Evolutionary conservation across 2,888 invertebrate species (phyloP).

Genomic region (Aphrophora alni): DNA sequence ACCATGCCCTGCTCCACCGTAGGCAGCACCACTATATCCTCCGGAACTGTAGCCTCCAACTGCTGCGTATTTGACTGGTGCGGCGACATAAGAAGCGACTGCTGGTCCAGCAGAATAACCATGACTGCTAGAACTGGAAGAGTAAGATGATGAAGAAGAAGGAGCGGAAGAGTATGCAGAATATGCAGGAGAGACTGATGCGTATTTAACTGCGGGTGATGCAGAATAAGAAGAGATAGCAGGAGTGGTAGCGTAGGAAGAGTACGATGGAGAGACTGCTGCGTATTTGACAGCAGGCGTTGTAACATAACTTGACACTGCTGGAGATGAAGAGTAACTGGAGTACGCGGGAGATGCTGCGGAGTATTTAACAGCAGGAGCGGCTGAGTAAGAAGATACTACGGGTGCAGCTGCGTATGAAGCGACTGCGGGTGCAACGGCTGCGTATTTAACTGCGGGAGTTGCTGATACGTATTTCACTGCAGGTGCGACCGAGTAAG

Average conservation of each 20-base stretch:
- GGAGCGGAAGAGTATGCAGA: slow-evolving; percentile 58
- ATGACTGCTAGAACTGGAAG: slow-evolving; percentile 50
- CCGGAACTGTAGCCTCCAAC: slow-evolving; percentile 54
- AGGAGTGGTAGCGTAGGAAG: slow-evolving; percentile 55
- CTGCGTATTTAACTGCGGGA: slow-evolving; percentile 38
- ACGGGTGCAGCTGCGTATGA: slow-evolving; percentile 54
- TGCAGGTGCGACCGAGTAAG: slow-evolving; percentile 51
- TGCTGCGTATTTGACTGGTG: slow-evolving; percentile 51
- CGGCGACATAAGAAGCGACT: slow-evolving; percentile 54
- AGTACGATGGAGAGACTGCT: slow-evolving; percentile 44
- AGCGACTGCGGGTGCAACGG: slow-evolving; percentile 55
- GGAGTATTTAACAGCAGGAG: slow-evolving; percentile 35
- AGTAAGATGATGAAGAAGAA: slow-evolving; percentile 49
- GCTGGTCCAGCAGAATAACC: slow-evolving; percentile 53
- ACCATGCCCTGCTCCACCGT: slow-evolving; percentile 50
- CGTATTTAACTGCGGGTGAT: slow-evolving; percentile 59
- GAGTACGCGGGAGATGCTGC: slow-evolving; percentile 38
- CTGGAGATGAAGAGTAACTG: slow-evolving; percentile 31
- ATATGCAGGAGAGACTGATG: slow-evolving; percentile 61
- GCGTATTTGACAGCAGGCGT: slow-evolving; percentile 41
- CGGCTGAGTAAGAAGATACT: slow-evolving; percentile 34
- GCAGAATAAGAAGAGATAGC: slow-evolving; percentile 49
- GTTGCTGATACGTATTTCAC: slow-evolving; percentile 54
- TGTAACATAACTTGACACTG: slow-evolving; percentile 27
- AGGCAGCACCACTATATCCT: slow-evolving; percentile 53